Conservation (phyloP, 2,888 invertebrate genomes). For the Theodoxus fluviatilis region DNA sequence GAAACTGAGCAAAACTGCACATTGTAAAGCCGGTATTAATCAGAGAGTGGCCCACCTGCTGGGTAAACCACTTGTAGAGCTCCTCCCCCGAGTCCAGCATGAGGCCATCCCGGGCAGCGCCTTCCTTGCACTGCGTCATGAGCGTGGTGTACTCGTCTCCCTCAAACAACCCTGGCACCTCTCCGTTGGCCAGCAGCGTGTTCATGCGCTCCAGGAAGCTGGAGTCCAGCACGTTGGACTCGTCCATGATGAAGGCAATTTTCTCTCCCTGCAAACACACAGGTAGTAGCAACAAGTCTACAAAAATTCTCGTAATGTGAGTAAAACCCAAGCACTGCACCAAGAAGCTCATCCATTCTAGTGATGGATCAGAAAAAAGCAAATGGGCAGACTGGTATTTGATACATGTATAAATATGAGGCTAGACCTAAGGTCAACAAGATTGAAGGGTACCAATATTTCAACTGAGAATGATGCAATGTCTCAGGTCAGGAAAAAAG, state of each 20-base stretch:
- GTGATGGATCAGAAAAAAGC: background rate
- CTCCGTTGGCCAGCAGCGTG: conserved; percentile 96
- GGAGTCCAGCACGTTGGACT: conserved; percentile 97
- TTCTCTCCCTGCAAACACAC: conserved; percentile 89
- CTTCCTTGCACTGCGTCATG: conserved; percentile 99
- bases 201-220: conserved; percentile 99
- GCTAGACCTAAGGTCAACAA: background rate
- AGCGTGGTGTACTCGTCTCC: conserved; percentile 97
- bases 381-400: background rate
- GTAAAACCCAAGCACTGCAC: too few relatives aligned
- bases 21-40: too few relatives aligned
- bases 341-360: background rate
- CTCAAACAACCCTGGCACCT: conserved; percentile 74
- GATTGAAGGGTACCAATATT: background rate
- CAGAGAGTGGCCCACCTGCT: conserved; percentile 65
- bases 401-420: background rate
- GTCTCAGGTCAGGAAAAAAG: too few relatives aligned
- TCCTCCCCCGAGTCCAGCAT: conserved; percentile 99
- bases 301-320: too few relatives aligned
- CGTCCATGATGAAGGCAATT: conserved; percentile 98
- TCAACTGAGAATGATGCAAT: too few relatives aligned
- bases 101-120: conserved; percentile 94
- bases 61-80: conserved; percentile 99
- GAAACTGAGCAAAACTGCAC: background rate
- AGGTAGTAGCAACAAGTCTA: too few relatives aligned